A percentile compares a stretch with the other conserved stretches of the same genome.
phyloP scores from a whole-genome alignment of 1,140 invertebrate species.

The Zaprionus lachaisei region DNA sequence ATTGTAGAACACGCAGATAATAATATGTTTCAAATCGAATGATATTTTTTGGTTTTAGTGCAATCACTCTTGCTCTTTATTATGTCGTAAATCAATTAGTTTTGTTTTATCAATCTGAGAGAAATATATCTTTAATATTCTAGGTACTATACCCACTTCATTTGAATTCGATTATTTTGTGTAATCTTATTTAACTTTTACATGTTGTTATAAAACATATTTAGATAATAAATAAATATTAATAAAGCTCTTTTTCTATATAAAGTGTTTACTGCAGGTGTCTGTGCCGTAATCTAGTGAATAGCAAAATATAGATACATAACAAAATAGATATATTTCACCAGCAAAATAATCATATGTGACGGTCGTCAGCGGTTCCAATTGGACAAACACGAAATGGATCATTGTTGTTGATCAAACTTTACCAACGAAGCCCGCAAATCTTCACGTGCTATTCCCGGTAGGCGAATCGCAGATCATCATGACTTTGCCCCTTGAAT shows the following conservation, averaged over 20 bases:
- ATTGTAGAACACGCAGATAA: neutral
- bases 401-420: conserved; percentile 1
- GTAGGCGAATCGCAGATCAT: neutral
- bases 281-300: neutral
- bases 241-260: neutral
- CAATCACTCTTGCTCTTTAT: neutral
- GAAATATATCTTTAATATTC: neutral
- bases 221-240: neutral
- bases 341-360: neutral
- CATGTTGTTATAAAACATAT: neutral
- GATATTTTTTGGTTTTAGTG: neutral
- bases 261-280: neutral
- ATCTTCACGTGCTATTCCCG: neutral
- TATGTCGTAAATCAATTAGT: neutral
- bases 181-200: neutral
- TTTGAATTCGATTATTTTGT: neutral
- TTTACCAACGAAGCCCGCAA: neutral
- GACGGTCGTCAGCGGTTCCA: neutral
- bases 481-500: conserved; percentile 3
- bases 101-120: neutral
- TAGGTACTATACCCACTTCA: neutral
- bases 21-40: neutral
- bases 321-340: neutral
- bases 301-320: neutral
- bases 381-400: neutral